Percentiles rank a stretch among this genome's conserved stretches.
phyloP scores from a whole-genome alignment of 2,797 vertebrate genomes.

The Sardinella longiceps region DNA sequence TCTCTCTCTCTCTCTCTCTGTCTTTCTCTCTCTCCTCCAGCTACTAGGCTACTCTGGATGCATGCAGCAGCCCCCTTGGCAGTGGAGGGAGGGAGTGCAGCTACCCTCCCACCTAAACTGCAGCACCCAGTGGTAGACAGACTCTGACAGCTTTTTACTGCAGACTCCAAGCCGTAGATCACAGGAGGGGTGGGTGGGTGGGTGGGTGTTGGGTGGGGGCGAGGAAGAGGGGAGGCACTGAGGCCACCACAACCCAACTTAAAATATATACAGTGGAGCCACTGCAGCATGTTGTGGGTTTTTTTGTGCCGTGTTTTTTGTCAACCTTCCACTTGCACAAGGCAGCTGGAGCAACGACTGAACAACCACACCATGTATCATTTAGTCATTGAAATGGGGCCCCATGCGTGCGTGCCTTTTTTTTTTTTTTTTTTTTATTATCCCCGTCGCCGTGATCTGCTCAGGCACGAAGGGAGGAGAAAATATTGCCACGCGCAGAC shows the following conservation, averaged over 20 bases:
- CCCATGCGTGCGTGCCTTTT: background rate
- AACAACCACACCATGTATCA: background rate
- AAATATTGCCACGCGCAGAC: constrained; percentile 12
- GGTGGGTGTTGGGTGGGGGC: too few relatives aligned
- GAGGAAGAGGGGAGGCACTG: background rate
- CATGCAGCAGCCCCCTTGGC: background rate
- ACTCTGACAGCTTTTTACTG: constrained; percentile 24
- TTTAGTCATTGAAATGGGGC: background rate
- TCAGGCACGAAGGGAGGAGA: background rate
- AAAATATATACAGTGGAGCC: constrained; percentile 41
- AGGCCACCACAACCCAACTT: constrained; percentile 18
- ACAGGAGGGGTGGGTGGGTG: too few relatives aligned
- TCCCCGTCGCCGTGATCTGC: background rate
- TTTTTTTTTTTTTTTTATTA: too few relatives aligned
- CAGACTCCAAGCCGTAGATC: constrained; percentile 6
- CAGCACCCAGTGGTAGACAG: constrained; percentile 11
- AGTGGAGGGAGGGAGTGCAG: constrained; percentile 4
- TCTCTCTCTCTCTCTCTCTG: background rate
- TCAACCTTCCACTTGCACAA: background rate
- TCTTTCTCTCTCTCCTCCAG: background rate
- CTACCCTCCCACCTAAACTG: constrained; percentile 20
- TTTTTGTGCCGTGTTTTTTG: constrained; percentile 9
- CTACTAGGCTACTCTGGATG: background rate
- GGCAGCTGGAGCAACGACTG: background rate
- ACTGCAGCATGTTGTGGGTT: constrained; percentile 53